Base-by-base conservation (phyloP, 2,888 invertebrate genomes). In the Cyrtodaria siliqua region DNA sequence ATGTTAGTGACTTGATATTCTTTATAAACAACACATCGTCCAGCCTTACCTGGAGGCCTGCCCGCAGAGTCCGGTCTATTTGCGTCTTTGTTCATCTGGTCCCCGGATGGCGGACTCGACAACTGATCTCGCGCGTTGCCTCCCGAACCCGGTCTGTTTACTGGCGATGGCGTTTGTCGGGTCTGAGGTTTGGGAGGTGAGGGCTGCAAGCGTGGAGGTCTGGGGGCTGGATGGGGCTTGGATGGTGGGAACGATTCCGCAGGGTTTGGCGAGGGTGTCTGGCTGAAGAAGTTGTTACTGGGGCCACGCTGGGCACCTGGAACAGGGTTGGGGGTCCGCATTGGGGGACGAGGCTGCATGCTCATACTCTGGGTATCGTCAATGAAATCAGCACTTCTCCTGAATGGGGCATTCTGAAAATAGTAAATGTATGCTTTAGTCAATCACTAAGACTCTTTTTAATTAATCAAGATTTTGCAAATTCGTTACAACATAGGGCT, bases 31-130 rank as follows among this genome's bases (percentile, higher is more conserved):
- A 42, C 50, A 20, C 16, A n/a, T 40, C 24, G 3, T 33, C 18
- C 0, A 53, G 8, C 3, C 67, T 24, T 60, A 86, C 88, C 88
- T 79, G 88, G 86, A 24, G 88, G 86, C 64, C 82, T 86, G 6
- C 85, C 80, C 0, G 84, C 86, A 18, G 89, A 89, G 38, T 82
- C 82, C 16, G 89, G 89, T 49, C 87, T 70, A 44, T 78, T 80
- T 26, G 68, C 44, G 14, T 85, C 85, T 52, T 68, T 66, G 44
- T 50, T 56, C 56, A 66, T 47, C 63, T 70, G 87, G 69, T 63
- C 82, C 9, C 74, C 75, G 69, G 70, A 73, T 16, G 67, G 80
- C 38, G 67, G 77, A 67, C 67, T 83, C 47, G 61, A 77, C 73
- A 68, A 68, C 49, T 71, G 78, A 50, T 82, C 85, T 47, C 80